These are phyloP conservation scores for Neosilurus mollespiculum DNA, from an alignment of 2,797 vertebrate species.

Conservation along the genomic window DNA sequence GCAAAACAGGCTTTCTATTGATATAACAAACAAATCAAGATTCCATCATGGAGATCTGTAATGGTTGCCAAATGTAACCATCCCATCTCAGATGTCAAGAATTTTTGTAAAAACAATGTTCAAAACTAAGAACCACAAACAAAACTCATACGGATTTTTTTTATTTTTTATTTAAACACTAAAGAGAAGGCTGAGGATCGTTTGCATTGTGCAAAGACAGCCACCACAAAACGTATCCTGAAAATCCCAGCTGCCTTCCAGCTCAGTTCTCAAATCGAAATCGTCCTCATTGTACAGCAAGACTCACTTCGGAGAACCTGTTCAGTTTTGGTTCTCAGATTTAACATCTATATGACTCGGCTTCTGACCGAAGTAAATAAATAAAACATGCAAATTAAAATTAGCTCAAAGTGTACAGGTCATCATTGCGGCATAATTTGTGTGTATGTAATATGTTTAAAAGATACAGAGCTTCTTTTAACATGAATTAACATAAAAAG, in stretches of 20 bases:
- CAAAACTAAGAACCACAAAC: not conserved
- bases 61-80: not conserved
- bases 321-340: not conserved
- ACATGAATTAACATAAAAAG: no score
- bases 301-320: not conserved
- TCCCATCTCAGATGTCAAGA: not conserved
- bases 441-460: no score
- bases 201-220: not conserved
- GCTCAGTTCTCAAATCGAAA: no score
- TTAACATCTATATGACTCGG: constrained; percentile 4
- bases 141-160: not conserved
- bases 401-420: not conserved
- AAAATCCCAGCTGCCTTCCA: not conserved
- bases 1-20: not conserved
- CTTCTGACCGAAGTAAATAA: not conserved
- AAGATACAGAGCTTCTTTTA: no score
- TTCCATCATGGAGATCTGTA: not conserved
- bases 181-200: not conserved
- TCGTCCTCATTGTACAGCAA: no score
- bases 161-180: not conserved
- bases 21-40: not conserved
- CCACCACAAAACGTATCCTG: not conserved
- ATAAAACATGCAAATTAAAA: not conserved
- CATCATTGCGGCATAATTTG: no score
- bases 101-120: not conserved